Base-by-base conservation (phyloP, 1,140 invertebrate genomes). In the Platorchestia sp. region DNA sequence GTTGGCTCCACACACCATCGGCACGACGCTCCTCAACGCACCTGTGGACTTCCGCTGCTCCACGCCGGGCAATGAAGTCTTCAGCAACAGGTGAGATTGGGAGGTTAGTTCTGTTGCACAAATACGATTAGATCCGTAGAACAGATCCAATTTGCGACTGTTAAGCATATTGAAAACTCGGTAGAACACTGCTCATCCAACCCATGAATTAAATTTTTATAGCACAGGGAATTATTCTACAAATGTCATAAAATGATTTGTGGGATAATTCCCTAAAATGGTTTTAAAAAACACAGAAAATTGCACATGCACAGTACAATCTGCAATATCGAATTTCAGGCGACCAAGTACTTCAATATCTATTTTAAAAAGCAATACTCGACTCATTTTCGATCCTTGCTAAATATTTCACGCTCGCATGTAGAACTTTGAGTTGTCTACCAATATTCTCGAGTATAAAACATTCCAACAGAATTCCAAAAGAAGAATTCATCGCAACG, bases 11-110 rank as follows among this genome's bases (percentile, higher is more conserved):
- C 86, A 95, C 95, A 96, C 95, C 53, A 89, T 93, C 87, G 95
- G 95, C 86, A 95, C 95, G 89, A 95, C 95, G 0, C 95, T 95
- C n/a, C 43, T 95, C 27, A 95, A 95, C 87, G 95, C 95, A 27
- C 95, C 95, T 40, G 95, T 95, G 36, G 86, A 87, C 42, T 95
- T 95, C 51, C 86, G 53, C 19, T 95, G 95, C 36, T 89, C 91
- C 1, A 19, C 44, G 5, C 44, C 91, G 6, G 91, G 43, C 91
- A 93, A 44, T 40, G 91, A 45, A 44, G 14, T n/a, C 41, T 47
- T 93, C 40, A 36, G 41, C 43, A 10, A 42, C 43, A 89, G 22
- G 22, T 89, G 7, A 42, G 41, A 14, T 10, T 89, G n/a, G 41
- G 43, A 42, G 43, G 42, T 3, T 0, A 42, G n/a, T 42, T 42